Conservation (phyloP, 2,797 vertebrate genomes). For the Labeo calbasu region DNA sequence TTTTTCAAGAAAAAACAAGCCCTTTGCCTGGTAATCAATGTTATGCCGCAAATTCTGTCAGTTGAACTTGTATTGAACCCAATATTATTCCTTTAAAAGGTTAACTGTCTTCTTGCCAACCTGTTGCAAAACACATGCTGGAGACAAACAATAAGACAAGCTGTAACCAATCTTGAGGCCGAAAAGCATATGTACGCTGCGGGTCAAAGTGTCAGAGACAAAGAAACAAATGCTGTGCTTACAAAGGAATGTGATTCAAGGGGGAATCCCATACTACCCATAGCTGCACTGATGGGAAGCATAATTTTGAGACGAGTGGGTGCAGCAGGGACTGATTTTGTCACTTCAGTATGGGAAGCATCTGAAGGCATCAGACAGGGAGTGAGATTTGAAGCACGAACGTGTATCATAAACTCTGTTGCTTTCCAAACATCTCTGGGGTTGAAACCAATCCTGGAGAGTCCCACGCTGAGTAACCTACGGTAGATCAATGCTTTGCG, state of each 20-base stretch:
- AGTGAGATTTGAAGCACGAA: not conserved
- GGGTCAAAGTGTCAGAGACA: not conserved
- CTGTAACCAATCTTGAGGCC: slow-evolving; percentile 1
- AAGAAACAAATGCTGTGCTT: not conserved
- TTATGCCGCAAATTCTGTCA: not conserved
- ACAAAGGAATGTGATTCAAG: not conserved
- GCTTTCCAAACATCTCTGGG: not conserved
- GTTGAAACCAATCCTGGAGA: slow-evolving; percentile 19
- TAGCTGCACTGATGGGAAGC: slow-evolving; percentile 4
- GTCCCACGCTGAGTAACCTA: slow-evolving; percentile 25
- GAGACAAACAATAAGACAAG: not conserved
- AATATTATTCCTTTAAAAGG: not conserved
- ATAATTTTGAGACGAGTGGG: not conserved
- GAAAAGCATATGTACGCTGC: not conserved
- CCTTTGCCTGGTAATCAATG: not conserved
- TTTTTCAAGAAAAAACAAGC: not conserved
- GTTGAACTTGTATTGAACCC: not conserved
- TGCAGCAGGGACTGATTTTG: not conserved
- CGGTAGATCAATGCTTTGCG: not conserved
- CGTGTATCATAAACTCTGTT: not conserved
- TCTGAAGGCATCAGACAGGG: not conserved
- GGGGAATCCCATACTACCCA: not conserved
- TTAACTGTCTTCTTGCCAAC: not conserved
- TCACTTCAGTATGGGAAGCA: not conserved
- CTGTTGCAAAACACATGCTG: slow-evolving; percentile 9